phyloP scores from a whole-genome alignment of 2,888 invertebrate species.

The Scaeva pyrastri region DNA sequence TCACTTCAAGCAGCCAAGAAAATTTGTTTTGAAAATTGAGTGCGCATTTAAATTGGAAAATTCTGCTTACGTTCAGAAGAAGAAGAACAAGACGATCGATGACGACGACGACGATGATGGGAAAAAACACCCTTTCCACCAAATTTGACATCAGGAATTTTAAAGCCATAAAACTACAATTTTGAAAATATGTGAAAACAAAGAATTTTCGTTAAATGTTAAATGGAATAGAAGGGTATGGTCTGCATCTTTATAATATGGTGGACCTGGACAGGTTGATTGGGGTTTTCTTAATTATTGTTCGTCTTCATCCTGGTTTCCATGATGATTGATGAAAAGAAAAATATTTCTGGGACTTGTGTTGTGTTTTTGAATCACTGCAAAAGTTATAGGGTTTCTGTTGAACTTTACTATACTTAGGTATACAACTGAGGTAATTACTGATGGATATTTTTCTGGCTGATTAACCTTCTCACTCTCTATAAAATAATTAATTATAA shows the following conservation, averaged over 20 bases:
- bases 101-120: too few species aligned
- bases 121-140: not conserved
- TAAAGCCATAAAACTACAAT: not conserved
- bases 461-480: not conserved
- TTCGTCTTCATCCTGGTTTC: not conserved
- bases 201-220: not conserved
- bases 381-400: not conserved
- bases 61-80: not conserved
- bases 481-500: not conserved
- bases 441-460: not conserved
- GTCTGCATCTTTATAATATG: too few species aligned
- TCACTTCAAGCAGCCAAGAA: not conserved
- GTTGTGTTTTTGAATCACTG: conserved; percentile 7
- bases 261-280: conserved; percentile 11
- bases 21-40: not conserved
- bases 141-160: not conserved
- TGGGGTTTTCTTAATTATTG: conserved; percentile 19
- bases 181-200: not conserved
- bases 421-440: not conserved
- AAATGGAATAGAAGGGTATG: not conserved
- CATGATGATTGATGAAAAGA: conserved; percentile 29
- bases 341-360: not conserved
- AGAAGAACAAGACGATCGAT: too few species aligned
- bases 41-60: not conserved
- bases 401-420: not conserved